Evolutionary conservation across 2,113 vertebrate species (phyloP).

Genomic region (Tragelaphus scriptus): DNA sequence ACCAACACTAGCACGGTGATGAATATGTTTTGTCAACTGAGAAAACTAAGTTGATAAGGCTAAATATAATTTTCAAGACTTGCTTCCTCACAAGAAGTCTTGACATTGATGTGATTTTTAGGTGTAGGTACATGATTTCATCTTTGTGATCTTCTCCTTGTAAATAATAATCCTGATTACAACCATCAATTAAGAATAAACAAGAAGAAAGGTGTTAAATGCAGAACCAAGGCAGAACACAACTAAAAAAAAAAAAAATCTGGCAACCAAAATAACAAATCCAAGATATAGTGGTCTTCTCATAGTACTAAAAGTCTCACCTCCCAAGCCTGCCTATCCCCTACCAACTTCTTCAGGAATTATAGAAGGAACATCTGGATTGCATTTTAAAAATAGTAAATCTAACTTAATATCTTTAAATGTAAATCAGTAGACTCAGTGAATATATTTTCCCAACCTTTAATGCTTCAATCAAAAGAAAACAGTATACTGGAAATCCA

Average conservation of each 20-base stretch:
- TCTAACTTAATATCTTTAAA: conserved; percentile 56
- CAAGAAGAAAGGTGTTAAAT: not conserved
- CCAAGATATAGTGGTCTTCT: not conserved
- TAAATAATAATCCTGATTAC: not conserved
- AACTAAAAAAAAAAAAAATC: not conserved
- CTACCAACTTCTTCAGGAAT: conserved; percentile 38
- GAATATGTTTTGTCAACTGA: not conserved
- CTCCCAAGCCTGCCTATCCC: not conserved
- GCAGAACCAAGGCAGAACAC: not conserved
- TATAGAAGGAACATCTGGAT: conserved; percentile 55
- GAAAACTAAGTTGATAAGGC: not conserved
- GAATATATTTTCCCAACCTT: conserved; percentile 25
- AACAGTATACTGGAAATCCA: not conserved
- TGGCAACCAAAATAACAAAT: not conserved
- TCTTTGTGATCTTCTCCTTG: not conserved
- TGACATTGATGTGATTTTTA: not conserved
- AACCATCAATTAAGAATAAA: not conserved
- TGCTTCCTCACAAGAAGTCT: not conserved
- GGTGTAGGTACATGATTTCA: not conserved
- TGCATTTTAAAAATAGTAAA: conserved; percentile 59
- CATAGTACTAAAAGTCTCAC: not conserved
- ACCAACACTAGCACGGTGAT: not conserved
- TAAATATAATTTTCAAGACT: not conserved
- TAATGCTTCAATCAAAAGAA: conserved; percentile 41
- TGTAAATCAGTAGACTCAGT: conserved; percentile 46